A percentile compares a stretch with the other conserved stretches of the same genome.
phyloP scores from a whole-genome alignment of 2,888 invertebrate genomes.

The Ochlodes sylvanus region DNA sequence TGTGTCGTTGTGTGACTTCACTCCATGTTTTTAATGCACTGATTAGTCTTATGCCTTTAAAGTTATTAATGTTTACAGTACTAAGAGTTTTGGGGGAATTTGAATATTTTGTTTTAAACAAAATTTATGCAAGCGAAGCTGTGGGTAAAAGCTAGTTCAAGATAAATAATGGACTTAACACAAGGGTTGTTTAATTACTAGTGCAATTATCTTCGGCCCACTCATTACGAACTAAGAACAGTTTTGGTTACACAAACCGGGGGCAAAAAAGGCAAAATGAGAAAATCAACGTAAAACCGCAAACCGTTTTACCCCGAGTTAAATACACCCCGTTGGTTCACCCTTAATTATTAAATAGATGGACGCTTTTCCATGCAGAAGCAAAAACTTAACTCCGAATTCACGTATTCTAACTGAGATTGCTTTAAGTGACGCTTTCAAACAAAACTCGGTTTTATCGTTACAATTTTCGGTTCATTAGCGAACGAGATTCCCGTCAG shows the following conservation, averaged over 20 bases:
- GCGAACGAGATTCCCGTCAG: conserved; percentile 17
- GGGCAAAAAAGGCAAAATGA: conserved; percentile 18
- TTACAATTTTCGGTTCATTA: conserved; percentile 29
- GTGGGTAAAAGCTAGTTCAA: no score
- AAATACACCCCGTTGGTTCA: conserved; percentile 27
- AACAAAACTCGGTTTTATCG: conserved; percentile 28
- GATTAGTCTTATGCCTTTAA: no score
- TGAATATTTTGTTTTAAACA: no score
- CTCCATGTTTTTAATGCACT: no score
- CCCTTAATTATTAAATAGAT: conserved; percentile 37
- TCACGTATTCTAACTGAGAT: conserved; percentile 28
- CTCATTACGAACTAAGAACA: conserved; percentile 10
- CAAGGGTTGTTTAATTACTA: conserved; percentile 1
- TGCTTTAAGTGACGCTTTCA: conserved; percentile 13
- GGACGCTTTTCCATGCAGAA: conserved; percentile 20
- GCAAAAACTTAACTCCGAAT: conserved; percentile 35
- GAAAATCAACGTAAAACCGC: conserved; percentile 10
- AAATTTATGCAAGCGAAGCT: no score
- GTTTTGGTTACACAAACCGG: conserved; percentile 14
- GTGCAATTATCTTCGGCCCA: conserved; percentile 7
- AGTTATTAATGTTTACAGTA: no score
- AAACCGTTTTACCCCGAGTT: conserved; percentile 13
- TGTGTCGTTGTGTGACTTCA: no score
- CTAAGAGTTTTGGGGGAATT: no score
- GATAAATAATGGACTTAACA: background rate